Evolutionary conservation across 1,140 invertebrate species (phyloP), one percentile per base, ranked within the genome.

Genomic region (Metopolophium dirhodum): DNA sequence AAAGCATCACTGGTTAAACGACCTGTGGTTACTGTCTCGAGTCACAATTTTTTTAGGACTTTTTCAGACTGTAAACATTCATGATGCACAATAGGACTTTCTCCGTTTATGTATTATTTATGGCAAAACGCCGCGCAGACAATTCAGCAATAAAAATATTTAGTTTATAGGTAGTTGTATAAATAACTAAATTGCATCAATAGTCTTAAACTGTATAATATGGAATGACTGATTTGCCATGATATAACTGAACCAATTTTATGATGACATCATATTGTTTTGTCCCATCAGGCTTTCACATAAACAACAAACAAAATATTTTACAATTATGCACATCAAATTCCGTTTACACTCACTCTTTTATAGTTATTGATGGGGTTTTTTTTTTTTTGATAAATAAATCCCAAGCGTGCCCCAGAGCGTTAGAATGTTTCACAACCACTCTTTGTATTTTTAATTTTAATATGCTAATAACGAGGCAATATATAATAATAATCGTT

Each of bases 81-180:
- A 35, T 77, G 61, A 77, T 68, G 61, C 61, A 68, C 61, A n/a
- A 68, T 68, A n/a, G 61, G n/a, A 68, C 61, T 68, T 68, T 68
- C 18, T 1, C 61, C 30, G 30, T 68, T 68, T 68, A 68, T 68
- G 4, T 68, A 18, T 68, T 68, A 68, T 68, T 14, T n/a, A 68
- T 68, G n/a, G 14, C 11, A n/a, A 68, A 68, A 68, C 61, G 7
- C 3, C 6, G 0, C 14, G 22, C 14, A 68, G 30, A 23, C 11
- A 68, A 68, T 68, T 68, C 30, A 68, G 30, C 14, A n/a, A 68
- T 68, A 68, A 68, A 68, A 68, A 18, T n/a, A 68, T n/a, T 68
- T 68, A 68, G 30, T 68, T 68, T 68, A 68, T 68, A n/a, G 30
- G 30, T n/a, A 68, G 61, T n/a, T 68, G 30, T n/a, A 68, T n/a